Percentiles rank a stretch among this genome's conserved stretches.
Evolutionary conservation across 2,113 vertebrate species (phyloP).

Genomic region (Chionodraco myersi): DNA sequence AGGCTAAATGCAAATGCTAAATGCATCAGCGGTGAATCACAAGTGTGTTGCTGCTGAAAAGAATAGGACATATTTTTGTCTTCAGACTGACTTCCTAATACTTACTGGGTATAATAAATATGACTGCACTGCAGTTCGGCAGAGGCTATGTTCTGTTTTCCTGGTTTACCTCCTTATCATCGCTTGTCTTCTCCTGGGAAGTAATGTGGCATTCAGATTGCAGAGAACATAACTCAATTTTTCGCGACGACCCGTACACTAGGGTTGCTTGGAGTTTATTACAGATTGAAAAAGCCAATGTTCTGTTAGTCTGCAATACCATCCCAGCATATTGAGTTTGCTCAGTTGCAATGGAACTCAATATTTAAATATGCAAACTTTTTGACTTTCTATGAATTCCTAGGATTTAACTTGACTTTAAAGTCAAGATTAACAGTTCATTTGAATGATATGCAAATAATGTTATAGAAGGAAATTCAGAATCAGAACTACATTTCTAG

Average conservation of each 20-base stretch:
- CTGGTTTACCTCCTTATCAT: neutral
- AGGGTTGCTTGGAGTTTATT: neutral
- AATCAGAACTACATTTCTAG: neutral
- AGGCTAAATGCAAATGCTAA: no score
- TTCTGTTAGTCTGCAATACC: neutral
- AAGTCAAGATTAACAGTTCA: neutral
- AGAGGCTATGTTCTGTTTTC: neutral
- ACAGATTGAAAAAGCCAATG: neutral
- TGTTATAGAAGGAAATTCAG: neutral
- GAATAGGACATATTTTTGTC: constrained; percentile 47
- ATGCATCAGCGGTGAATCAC: constrained; percentile 59
- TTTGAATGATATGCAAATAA: neutral
- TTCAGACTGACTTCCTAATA: constrained; percentile 56
- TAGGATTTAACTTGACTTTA: neutral
- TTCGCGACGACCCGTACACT: neutral
- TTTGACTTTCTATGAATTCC: neutral
- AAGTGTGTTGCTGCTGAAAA: constrained; percentile 45
- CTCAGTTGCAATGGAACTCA: neutral
- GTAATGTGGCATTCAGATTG: neutral
- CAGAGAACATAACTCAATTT: neutral
- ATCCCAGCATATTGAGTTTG: neutral
- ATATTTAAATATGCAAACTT: neutral
- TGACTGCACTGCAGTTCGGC: neutral
- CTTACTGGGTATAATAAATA: constrained; percentile 35
- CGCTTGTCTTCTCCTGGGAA: neutral